These are phyloP conservation scores for Ginglymostoma cirratum DNA, from an alignment of 2,113 vertebrate species.

Conservation along the genomic window DNA sequence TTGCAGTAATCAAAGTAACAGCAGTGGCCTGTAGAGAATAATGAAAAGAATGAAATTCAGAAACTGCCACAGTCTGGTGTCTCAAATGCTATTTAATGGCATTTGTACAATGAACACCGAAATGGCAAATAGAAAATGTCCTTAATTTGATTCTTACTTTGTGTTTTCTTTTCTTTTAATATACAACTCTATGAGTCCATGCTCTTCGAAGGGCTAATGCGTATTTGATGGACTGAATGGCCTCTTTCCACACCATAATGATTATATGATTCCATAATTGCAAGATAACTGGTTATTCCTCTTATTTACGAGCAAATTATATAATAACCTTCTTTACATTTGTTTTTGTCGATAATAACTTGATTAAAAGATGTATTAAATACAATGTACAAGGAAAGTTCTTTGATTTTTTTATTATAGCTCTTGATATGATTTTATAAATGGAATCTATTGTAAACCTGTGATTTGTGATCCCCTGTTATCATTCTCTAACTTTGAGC, in stretches of 20 bases:
- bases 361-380: neutral
- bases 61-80: neutral
- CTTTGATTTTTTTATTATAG: neutral
- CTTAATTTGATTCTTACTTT: neutral
- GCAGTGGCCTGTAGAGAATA: neutral
- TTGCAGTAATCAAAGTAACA: neutral
- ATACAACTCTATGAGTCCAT: too few species aligned
- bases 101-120: neutral
- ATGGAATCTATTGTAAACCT: neutral
- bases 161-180: neutral
- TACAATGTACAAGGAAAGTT: neutral
- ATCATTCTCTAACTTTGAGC: neutral
- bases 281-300: neutral
- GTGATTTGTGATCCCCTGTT: neutral
- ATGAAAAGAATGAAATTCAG: neutral
- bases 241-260: too few species aligned
- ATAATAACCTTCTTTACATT: neutral
- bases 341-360: neutral
- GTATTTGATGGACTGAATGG: too few species aligned
- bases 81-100: neutral
- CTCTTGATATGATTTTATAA: neutral
- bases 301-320: neutral
- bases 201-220: too few species aligned
- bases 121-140: neutral
- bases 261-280: neutral